These are phyloP conservation scores for Trinorchestia longiramus DNA, from an alignment of 1,140 invertebrate species.

Conservation along the genomic window DNA sequence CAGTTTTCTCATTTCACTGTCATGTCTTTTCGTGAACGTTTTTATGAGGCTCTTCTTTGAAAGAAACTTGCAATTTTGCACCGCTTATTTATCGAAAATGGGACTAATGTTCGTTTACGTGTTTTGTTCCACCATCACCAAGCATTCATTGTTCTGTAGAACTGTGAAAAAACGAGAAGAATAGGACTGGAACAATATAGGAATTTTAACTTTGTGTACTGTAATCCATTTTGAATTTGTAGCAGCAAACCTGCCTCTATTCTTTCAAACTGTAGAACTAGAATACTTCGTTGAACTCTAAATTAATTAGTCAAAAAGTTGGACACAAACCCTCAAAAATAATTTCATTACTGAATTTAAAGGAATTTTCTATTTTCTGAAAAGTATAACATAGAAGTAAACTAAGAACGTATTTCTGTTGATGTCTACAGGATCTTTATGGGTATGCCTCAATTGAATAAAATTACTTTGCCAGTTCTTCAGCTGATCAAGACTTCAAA, in stretches of 20 bases:
- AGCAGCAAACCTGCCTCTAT: not conserved
- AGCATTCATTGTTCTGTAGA: not conserved
- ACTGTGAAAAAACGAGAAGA: not conserved
- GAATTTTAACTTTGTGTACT: not conserved
- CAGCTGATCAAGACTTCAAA: too few relatives aligned
- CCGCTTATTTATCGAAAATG: not conserved
- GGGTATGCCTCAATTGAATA: not conserved
- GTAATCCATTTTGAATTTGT: not conserved
- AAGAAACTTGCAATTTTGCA: not conserved
- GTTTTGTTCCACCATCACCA: not conserved
- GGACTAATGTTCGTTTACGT: not conserved
- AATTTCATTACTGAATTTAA: not conserved
- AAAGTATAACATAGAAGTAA: not conserved
- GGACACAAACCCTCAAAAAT: not conserved
- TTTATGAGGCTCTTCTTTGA: not conserved
- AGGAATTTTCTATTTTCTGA: not conserved
- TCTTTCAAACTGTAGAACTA: not conserved
- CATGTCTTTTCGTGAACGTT: not conserved
- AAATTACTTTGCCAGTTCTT: not conserved
- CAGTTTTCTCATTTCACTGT: not conserved
- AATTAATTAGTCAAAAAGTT: not conserved
- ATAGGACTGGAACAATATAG: not conserved
- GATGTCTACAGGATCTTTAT: not conserved
- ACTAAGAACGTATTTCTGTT: not conserved
- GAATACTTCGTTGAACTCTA: not conserved